Conservation (phyloP, 2,888 invertebrate genomes). For the Proisotoma minuta region DNA sequence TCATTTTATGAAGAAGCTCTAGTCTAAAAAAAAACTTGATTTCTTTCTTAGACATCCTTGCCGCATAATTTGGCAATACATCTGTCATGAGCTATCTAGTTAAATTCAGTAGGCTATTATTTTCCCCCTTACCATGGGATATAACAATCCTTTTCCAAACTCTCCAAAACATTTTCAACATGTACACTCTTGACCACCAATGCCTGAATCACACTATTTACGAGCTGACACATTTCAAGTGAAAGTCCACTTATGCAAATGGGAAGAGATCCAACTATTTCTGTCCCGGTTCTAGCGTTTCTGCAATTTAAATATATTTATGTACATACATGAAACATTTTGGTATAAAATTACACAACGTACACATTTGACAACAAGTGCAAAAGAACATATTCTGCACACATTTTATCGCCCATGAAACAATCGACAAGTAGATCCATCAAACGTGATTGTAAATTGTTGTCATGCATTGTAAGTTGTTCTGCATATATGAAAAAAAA, state of each 20-base stretch:
- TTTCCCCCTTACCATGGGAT: slow-evolving; percentile 1
- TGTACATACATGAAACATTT: neutral
- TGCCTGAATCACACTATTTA: neutral
- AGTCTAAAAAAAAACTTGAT: too few species aligned
- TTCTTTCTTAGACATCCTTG: too few species aligned
- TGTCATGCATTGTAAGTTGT: neutral
- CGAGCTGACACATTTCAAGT: neutral
- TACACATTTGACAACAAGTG: slow-evolving; percentile 7
- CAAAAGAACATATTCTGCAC: slow-evolving; percentile 2
- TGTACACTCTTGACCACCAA: neutral
- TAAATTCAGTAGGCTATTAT: too few species aligned
- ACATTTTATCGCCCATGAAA: slow-evolving; percentile 6
- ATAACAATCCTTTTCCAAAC: neutral
- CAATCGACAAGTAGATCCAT: neutral
- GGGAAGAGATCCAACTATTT: neutral
- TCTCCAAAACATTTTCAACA: neutral
- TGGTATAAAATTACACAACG: neutral
- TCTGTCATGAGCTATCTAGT: too few species aligned
- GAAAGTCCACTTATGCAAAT: neutral
- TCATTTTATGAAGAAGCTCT: too few species aligned
- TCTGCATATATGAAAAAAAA: neutral
- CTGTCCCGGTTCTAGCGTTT: neutral
- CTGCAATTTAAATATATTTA: neutral
- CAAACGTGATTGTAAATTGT: neutral
- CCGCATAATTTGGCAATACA: too few species aligned